phyloP scores from a whole-genome alignment of 2,888 invertebrate genomes.

The Andricus quercusramuli region DNA sequence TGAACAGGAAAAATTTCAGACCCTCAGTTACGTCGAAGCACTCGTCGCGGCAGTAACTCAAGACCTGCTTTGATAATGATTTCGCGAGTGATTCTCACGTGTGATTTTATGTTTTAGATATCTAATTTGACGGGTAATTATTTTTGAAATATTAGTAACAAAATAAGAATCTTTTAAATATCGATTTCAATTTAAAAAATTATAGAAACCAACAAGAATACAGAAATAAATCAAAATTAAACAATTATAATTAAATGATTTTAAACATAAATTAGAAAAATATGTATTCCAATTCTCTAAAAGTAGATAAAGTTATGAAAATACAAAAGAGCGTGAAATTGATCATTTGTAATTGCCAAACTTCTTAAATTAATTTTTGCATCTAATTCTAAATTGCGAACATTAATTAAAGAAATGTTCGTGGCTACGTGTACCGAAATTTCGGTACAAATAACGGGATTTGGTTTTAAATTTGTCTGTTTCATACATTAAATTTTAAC shows the following conservation, averaged over 20 bases:
- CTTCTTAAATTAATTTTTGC: not conserved
- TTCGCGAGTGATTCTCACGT: not conserved
- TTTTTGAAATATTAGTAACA: not conserved
- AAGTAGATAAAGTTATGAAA: not conserved
- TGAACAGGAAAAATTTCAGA: not conserved
- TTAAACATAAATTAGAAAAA: too few species aligned
- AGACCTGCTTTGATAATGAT: not conserved
- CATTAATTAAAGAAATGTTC: too few species aligned
- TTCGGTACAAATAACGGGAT: too few species aligned
- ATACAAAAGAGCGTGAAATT: not conserved
- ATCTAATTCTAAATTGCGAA: not conserved
- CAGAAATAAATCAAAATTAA: not conserved
- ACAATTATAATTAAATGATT: not conserved
- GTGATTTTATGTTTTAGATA: not conserved
- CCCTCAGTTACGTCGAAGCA: slow-evolving; percentile 6
- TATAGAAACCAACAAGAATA: not conserved
- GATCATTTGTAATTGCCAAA: not conserved
- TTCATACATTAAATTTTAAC: too few species aligned
- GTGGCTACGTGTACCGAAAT: too few species aligned
- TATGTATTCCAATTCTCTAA: not conserved
- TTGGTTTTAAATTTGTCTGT: too few species aligned
- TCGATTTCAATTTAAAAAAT: not conserved
- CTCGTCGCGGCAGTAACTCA: not conserved
- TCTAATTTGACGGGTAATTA: not conserved
- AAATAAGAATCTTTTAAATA: not conserved